Evolutionary conservation across 1,140 invertebrate species (phyloP).

Genomic region (Mercenaria mercenaria): DNA sequence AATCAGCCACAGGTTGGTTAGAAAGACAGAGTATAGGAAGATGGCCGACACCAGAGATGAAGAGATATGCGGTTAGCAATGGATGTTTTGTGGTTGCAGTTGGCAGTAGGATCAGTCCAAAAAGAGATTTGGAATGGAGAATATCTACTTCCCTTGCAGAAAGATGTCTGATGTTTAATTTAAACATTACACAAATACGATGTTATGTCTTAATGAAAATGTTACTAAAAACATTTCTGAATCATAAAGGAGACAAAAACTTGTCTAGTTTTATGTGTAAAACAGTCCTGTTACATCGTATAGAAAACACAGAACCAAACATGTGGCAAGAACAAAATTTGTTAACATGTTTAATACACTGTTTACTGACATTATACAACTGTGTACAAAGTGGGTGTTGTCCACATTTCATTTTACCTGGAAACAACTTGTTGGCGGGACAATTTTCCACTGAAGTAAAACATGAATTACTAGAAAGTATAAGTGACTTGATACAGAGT

Average conservation of each 20-base stretch:
- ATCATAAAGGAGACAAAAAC: neutral
- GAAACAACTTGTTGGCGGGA: neutral
- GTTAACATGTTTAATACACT: neutral
- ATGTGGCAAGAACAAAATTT: neutral
- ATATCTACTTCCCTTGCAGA: neutral
- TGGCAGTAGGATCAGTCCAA: neutral
- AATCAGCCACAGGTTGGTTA: neutral
- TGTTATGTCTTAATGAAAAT: neutral
- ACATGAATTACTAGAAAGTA: neutral
- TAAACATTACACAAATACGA: neutral
- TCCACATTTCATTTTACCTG: neutral
- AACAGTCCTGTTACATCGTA: neutral
- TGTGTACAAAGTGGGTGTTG: neutral
- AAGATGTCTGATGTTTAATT: neutral
- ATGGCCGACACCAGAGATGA: neutral
- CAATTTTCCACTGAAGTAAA: neutral
- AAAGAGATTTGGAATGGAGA: neutral
- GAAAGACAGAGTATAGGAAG: neutral
- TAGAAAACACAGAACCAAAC: neutral
- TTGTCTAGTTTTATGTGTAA: neutral
- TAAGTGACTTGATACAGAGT: neutral
- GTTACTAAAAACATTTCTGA: neutral
- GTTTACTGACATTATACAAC: neutral
- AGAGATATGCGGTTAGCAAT: neutral
- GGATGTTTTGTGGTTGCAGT: neutral